These are phyloP conservation scores for Lepidurus couesii DNA, from an alignment of 1,140 invertebrate species.

Conservation along the genomic window DNA sequence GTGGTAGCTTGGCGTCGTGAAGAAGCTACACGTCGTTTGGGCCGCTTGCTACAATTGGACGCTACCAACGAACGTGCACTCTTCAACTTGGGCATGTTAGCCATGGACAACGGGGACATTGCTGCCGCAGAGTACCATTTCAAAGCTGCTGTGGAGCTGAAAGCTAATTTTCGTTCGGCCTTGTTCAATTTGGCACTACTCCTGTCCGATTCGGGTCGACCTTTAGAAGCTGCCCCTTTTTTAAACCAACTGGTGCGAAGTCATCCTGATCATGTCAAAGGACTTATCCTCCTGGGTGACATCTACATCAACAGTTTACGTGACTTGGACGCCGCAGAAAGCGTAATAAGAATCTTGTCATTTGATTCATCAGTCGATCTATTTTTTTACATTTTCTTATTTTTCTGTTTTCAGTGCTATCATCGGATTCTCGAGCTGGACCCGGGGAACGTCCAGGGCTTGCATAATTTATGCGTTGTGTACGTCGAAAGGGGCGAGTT, in stretches of 20 bases:
- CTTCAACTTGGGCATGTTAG: constrained; percentile 93
- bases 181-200: constrained; percentile 90
- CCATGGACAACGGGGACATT: constrained; percentile 87
- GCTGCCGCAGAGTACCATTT: constrained; percentile 71
- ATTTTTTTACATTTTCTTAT: constrained; percentile 25
- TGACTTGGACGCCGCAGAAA: constrained; percentile 85
- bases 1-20: constrained; percentile 28
- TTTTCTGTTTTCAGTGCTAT: constrained; percentile 65
- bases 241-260: constrained; percentile 83
- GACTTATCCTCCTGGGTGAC: constrained; percentile 86
- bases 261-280: constrained; percentile 91
- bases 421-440: constrained; percentile 77
- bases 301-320: constrained; percentile 95
- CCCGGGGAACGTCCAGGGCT: constrained; percentile 84
- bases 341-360: constrained; percentile 50
- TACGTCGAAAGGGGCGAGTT: constrained; percentile 85
- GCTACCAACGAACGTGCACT: constrained; percentile 73
- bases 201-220: constrained; percentile 76
- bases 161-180: constrained; percentile 69
- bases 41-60: constrained; percentile 71
- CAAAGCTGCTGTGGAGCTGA: constrained; percentile 65
- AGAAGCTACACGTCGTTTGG: constrained; percentile 40
- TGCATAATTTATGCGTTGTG: constrained; percentile 94
- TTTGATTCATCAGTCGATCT: constrained; percentile 6
- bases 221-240: constrained; percentile 86